Evolutionary conservation across 2,888 invertebrate species (phyloP), one percentile per base, ranked within the genome.

Genomic region (Parnassius orleans): DNA sequence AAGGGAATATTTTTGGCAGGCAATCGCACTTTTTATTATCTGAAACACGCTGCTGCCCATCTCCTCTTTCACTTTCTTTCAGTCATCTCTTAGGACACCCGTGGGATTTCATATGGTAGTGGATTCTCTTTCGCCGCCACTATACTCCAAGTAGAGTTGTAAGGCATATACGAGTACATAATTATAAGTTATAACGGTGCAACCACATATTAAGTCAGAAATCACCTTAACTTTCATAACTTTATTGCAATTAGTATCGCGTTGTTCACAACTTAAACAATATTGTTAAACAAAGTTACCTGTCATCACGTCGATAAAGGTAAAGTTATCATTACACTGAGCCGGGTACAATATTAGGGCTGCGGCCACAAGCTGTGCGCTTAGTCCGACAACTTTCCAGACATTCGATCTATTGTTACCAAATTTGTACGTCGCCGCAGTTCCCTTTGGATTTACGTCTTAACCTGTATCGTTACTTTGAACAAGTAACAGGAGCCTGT

Each of bases 301-400:
- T 64, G 69, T 69, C 66, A 71, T 68, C 59, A 61, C 63, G 69
- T 69, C 66, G 69, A 68, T 69, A 68, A 60, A 60, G 62, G 57
- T 57, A 64, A 67, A 69, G 68, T 73, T 73, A 68, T 66, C 65
- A 68, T 69, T 60, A 57, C 46, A 70, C 66, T 67, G 67, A 66
- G 69, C 63, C 71, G 72, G 68, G 67, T 68, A 73, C 70, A 72
- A 73, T 71, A 72, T 74, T 75, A 73, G 69, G 68, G 69, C 69
- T 69, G 68, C 70, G 68, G 69, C 74, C 75, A 69, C 72, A 71
- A 75, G 72, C 74, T 73, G 71, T 74, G 72, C 72, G 72, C 73
- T 74, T 71, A 74, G 72, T 71, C 72, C 60, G 24, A 60, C 64
- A 84, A 84, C 79, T 84, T 83, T 77, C 76, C 83, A 84, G 83